phyloP scores from a whole-genome alignment of 2,888 invertebrate species.

The Agrochola lychnidis region DNA sequence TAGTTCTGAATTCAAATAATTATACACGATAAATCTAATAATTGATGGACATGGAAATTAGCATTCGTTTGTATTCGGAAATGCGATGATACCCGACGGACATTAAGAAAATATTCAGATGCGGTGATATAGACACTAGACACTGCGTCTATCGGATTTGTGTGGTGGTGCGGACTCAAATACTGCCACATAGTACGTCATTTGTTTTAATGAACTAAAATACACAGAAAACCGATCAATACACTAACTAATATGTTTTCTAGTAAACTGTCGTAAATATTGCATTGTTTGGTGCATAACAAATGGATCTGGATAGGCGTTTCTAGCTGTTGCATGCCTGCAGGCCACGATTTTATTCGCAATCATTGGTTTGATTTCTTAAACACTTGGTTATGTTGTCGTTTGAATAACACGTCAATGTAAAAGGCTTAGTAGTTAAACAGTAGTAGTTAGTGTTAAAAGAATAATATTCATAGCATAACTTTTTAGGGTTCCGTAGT shows the following conservation, averaged over 20 bases:
- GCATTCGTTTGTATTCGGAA: no score
- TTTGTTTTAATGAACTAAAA: neutral
- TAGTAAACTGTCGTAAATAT: conserved; percentile 11
- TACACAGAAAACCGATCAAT: conserved; percentile 37
- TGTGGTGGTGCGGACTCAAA: neutral
- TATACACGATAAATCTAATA: no score
- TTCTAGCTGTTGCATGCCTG: neutral
- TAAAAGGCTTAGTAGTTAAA: no score
- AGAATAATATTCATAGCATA: no score
- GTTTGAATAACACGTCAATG: neutral
- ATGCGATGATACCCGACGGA: no score
- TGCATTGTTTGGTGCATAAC: conserved; percentile 12
- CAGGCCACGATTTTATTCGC: neutral
- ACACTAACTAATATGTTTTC: conserved; percentile 13
- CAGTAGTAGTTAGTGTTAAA: no score
- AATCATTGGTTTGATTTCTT: conserved; percentile 11
- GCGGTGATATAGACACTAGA: no score
- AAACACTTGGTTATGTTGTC: neutral
- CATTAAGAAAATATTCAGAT: no score
- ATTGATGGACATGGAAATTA: no score
- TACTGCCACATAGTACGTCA: neutral
- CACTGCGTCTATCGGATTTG: no score
- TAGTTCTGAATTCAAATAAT: no score
- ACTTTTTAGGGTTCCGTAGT: no score
- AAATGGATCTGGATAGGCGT: conserved; percentile 4